Base-by-base conservation (phyloP, 2,797 vertebrate genomes). In the Chaetophractus vellerosus region DNA sequence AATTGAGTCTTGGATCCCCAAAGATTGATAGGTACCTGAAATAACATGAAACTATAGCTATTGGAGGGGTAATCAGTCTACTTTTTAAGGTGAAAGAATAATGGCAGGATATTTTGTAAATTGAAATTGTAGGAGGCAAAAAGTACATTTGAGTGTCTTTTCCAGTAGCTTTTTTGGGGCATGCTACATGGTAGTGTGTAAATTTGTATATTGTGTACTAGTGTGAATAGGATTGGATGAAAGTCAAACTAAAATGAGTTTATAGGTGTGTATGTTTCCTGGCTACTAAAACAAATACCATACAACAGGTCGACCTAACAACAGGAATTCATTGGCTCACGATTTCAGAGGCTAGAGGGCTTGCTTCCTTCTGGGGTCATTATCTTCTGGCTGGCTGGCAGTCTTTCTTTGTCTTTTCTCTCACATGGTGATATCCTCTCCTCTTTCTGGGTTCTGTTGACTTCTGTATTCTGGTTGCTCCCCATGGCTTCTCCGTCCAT, bases 211-310 rank as follows among this genome's bases (percentile, higher is more conserved):
- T 63, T 75, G 9, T 88, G 33, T 72, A 26, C 21, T 75, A 23
- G 15, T 88, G 18, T 66, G 41, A 75, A 31, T 78, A 48, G 59
- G 33, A 91, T 90, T n/a, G 63, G 69, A 19, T 88, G 36, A 68
- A 90, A 91, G 79, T 88, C 59, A 76, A 28, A 82, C 64, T 31
- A 95, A 41, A 69, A n/a, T 76, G 41, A 92, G 26, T 79, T 75
- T 55, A 55, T 55, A 19, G 52, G 5, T 55, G 52, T 55, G 19
- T 55, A 55, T 18, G 52, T 55, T 18, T 55, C 16, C 52, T 55
- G 18, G 52, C 18, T 55, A 16, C 15, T 55, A n/a, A n/a, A n/a
- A n/a, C n/a, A n/a, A n/a, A n/a, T n/a, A n/a, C n/a, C n/a, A n/a
- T n/a, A n/a, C n/a, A n/a, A n/a, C n/a, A n/a, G n/a, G n/a, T n/a